Percentiles rank a stretch among this genome's conserved stretches.
Conservation (phyloP, 2,797 vertebrate species). For the Limnodromus scolopaceus region DNA sequence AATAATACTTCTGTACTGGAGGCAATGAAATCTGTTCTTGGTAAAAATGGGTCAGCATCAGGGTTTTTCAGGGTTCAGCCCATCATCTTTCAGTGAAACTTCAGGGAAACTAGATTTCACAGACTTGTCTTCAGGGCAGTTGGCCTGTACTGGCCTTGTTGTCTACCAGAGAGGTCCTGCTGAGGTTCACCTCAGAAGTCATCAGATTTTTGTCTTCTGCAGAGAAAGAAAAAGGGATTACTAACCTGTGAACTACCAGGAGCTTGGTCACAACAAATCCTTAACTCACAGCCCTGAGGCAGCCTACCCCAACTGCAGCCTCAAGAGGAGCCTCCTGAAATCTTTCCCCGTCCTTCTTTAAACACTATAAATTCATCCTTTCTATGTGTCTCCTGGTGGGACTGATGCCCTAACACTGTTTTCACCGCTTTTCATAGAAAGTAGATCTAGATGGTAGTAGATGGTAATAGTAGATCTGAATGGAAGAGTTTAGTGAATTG, state of each 20-base stretch:
- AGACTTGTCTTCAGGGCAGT: not conserved
- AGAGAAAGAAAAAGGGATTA: not conserved
- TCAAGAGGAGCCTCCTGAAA: not conserved
- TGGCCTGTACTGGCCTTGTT: not conserved
- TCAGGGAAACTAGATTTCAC: not conserved
- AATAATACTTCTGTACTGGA: not conserved
- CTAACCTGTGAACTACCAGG: not conserved
- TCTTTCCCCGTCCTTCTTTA: not conserved
- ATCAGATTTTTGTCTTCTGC: not conserved
- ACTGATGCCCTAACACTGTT: not conserved
- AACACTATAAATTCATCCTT: not conserved
- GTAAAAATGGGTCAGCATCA: not conserved
- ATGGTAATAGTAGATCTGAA: not conserved
- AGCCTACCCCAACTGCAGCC: not conserved
- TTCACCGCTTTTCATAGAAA: not conserved
- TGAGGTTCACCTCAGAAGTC: not conserved
- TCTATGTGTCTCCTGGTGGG: rapidly evolving
- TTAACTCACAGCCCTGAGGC: not conserved
- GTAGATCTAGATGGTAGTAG: not conserved
- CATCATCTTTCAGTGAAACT: not conserved
- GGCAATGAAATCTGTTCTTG: not conserved
- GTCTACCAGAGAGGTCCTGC: not conserved
- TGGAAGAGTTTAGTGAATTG: not conserved
- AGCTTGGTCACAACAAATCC: not conserved
- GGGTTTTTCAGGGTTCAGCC: not conserved